Conservation (phyloP, 2,113 vertebrate species). For the Corythaixoides concolor region DNA sequence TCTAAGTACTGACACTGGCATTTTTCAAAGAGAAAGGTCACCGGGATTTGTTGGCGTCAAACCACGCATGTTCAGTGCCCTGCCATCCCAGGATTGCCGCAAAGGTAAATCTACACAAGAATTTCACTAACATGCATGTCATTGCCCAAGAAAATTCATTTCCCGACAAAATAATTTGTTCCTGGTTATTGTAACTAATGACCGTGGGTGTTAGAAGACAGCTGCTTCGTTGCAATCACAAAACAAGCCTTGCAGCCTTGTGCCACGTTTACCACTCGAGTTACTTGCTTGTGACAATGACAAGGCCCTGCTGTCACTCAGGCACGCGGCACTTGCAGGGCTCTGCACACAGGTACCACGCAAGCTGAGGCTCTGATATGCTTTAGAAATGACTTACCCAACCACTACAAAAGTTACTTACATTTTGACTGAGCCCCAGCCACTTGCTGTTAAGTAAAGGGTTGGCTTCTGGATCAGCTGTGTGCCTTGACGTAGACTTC, state of each 20-base stretch:
- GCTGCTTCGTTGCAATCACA: background rate
- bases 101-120: background rate
- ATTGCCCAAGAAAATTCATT: background rate
- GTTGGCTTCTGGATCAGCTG: background rate
- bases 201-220: background rate
- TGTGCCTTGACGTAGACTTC: background rate
- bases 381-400: background rate
- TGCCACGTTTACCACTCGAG: background rate
- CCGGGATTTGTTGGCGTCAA: background rate
- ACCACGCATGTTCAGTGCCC: rapidly evolving
- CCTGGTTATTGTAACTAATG: background rate
- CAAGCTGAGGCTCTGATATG: background rate
- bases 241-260: background rate
- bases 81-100: background rate
- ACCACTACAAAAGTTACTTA: background rate
- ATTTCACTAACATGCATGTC: background rate
- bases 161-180: background rate
- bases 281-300: background rate
- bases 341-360: background rate
- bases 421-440: background rate
- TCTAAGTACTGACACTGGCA: background rate
- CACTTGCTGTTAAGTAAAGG: background rate
- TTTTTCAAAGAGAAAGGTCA: background rate
- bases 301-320: background rate
- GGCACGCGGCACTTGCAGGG: background rate